Conservation (phyloP, 2,888 invertebrate genomes). For the Leptarthrus brevirostris region DNA sequence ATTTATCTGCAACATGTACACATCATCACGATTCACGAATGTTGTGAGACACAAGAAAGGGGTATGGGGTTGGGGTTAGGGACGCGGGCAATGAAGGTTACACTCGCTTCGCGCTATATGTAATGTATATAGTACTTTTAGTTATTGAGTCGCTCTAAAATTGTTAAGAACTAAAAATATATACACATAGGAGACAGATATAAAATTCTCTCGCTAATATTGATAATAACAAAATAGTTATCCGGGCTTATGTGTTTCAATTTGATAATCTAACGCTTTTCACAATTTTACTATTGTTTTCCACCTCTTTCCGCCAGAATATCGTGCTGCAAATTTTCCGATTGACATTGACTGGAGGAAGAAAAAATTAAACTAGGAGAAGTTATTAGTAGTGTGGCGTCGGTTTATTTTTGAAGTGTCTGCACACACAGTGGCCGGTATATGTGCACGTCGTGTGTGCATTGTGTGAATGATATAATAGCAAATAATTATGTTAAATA, state of each 20-base stretch:
- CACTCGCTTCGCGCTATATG: constrained; percentile 60
- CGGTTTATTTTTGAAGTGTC: constrained; percentile 27
- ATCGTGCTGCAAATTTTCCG: constrained; percentile 16
- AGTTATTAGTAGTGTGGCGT: constrained; percentile 41
- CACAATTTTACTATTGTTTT: constrained; percentile 27
- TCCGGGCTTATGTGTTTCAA: constrained; percentile 32
- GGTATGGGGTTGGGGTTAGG: constrained; percentile 56
- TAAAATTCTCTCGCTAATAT: constrained; percentile 18
- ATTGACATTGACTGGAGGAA: constrained; percentile 42
- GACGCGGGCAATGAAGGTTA: constrained; percentile 59
- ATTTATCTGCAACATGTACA: constrained; percentile 24
- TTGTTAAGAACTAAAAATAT: constrained; percentile 60
- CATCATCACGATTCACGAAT: not conserved
- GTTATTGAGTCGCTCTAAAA: constrained; percentile 62
- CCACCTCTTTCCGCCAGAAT: not conserved
- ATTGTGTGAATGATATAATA: constrained; percentile 40
- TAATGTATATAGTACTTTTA: constrained; percentile 61
- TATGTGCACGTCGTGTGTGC: constrained; percentile 14
- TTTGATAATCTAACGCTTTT: not conserved
- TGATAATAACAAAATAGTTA: constrained; percentile 24
- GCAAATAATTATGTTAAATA: constrained; percentile 46
- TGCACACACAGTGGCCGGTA: constrained; percentile 3
- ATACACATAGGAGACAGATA: constrained; percentile 40
- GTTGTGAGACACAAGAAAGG: constrained; percentile 54
- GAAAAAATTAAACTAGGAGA: constrained; percentile 20